phyloP scores from a whole-genome alignment of 2,888 invertebrate species.

The Rhimphoctona megacephalus region DNA sequence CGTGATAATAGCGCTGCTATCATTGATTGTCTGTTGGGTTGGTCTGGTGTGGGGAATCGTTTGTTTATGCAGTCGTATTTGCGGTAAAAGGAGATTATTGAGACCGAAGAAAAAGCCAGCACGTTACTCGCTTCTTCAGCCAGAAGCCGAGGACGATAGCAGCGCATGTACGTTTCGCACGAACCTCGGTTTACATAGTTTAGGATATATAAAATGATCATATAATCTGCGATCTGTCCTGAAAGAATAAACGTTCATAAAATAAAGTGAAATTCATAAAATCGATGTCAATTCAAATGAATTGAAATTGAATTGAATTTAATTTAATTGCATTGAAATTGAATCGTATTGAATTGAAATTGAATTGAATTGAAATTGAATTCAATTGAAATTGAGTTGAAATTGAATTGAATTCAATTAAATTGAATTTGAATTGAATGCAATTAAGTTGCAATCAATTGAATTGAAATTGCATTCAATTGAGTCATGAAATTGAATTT shows the following conservation, averaged over 20 bases:
- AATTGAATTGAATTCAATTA: too few species aligned
- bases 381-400: too few species aligned
- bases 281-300: too few species aligned
- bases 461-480: too few species aligned
- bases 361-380: too few species aligned
- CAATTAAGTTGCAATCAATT: too few species aligned
- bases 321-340: too few species aligned
- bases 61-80: constrained; percentile 87
- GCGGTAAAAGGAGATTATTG: constrained; percentile 85
- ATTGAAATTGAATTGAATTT: too few species aligned
- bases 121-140: constrained; percentile 90
- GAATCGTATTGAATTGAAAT: too few species aligned
- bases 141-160: constrained; percentile 89
- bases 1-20: constrained; percentile 91
- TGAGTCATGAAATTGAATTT: not conserved
- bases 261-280: too few species aligned
- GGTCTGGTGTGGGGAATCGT: constrained; percentile 88
- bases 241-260: too few species aligned
- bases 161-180: constrained; percentile 86
- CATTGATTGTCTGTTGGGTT: constrained; percentile 87
- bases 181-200: constrained; percentile 52
- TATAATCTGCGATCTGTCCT: not conserved
- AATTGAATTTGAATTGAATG: too few species aligned
- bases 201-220: not conserved
- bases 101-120: constrained; percentile 88